Conservation (phyloP, 2,113 vertebrate genomes). For the Ammodytes dubius region DNA sequence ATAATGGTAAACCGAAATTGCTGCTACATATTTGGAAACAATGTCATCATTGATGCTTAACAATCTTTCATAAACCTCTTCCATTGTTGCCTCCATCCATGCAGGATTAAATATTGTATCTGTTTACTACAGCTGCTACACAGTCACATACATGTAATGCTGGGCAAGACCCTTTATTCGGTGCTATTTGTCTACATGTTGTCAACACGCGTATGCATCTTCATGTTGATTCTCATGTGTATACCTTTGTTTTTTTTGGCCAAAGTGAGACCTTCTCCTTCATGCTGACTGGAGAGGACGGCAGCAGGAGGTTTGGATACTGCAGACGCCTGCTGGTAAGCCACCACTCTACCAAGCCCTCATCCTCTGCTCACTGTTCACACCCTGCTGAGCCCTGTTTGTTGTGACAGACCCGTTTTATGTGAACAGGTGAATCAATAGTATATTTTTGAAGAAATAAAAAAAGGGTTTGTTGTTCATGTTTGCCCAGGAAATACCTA, state of each 20-base stretch:
- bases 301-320: slow-evolving; percentile 97
- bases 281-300: slow-evolving; percentile 98
- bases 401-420: slow-evolving; percentile 64
- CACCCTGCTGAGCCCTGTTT: slow-evolving; percentile 58
- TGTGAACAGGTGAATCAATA: slow-evolving; percentile 33
- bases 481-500: slow-evolving; percentile 43
- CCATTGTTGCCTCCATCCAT: not conserved
- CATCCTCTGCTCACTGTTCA: slow-evolving; percentile 31
- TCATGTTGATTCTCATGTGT: slow-evolving; percentile 26
- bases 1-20: not conserved
- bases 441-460: no score
- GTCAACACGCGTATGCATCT: not conserved
- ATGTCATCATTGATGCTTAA: not conserved
- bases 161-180: not conserved
- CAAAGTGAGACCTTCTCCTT: slow-evolving; percentile 98
- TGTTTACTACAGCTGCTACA: slow-evolving; percentile 16
- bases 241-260: slow-evolving; percentile 61
- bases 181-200: not conserved
- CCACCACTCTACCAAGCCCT: slow-evolving; percentile 32
- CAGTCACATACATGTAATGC: not conserved
- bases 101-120: slow-evolving; percentile 10
- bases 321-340: slow-evolving; percentile 97
- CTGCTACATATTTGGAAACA: not conserved
- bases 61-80: slow-evolving; percentile 4
- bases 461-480: not conserved